Conservation (phyloP, 2,113 vertebrate genomes). For the Rattus rattus region DNA sequence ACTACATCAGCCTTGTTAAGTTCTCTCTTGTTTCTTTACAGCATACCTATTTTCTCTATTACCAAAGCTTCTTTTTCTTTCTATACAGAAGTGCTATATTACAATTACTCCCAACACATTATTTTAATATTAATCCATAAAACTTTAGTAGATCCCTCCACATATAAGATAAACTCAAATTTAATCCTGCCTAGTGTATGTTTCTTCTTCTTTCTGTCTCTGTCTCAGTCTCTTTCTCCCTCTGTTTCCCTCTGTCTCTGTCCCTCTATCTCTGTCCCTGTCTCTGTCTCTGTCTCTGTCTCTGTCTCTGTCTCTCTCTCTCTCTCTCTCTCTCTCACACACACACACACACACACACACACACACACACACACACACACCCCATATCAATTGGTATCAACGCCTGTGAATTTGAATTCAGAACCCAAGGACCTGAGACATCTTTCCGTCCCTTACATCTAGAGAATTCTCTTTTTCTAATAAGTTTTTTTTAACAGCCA, state of each 20-base stretch:
- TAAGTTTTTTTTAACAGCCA: neutral
- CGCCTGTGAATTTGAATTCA: constrained; percentile 33
- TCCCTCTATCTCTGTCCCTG: neutral
- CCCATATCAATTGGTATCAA: neutral
- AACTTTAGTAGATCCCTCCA: neutral
- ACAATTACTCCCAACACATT: neutral
- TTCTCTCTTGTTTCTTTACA: neutral
- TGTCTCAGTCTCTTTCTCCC: neutral
- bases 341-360: no score
- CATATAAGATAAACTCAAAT: neutral
- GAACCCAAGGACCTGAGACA: neutral
- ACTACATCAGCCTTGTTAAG: neutral
- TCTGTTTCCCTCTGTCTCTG: neutral
- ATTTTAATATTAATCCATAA: neutral
- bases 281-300: no score
- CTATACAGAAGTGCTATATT: neutral
- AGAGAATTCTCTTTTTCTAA: constrained; percentile 14
- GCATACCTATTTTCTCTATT: neutral
- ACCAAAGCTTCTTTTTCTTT: neutral
- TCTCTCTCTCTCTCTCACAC: no score
- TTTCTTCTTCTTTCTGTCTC: neutral
- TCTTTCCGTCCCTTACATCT: neutral
- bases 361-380: no score
- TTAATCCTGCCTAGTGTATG: neutral
- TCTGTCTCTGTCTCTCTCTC: no score